A percentile compares a stretch with the other conserved stretches of the same genome.
Conservation (phyloP, 2,797 vertebrate species). For the Protosalanx chinensis region DNA sequence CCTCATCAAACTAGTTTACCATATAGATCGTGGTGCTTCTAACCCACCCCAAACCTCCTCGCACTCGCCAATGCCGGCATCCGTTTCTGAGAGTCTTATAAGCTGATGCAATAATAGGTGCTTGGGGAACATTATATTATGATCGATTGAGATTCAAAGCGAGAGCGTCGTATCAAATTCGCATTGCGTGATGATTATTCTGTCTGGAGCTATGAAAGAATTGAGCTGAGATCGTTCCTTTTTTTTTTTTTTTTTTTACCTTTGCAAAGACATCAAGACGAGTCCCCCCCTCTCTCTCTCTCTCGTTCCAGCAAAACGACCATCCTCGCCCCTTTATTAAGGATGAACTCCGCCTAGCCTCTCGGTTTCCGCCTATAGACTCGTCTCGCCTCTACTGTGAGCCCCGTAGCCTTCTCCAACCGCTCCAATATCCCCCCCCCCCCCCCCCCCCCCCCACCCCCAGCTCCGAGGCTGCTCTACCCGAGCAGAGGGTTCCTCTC, state of each 20-base stretch:
- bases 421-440: constrained; percentile 47
- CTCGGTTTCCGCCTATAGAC: constrained; percentile 19
- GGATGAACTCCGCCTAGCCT: constrained; percentile 53
- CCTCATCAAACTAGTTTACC: not conserved
- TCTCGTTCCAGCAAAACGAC: not conserved
- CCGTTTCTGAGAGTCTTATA: constrained; percentile 45
- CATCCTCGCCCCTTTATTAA: constrained; percentile 59
- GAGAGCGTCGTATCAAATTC: constrained; percentile 55
- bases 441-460: too few relatives aligned
- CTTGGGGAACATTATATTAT: constrained; percentile 43
- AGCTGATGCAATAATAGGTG: constrained; percentile 20
- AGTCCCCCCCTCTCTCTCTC: constrained; percentile 8
- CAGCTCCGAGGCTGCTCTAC: constrained; percentile 48
- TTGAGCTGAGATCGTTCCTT: not conserved
- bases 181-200: constrained; percentile 41
- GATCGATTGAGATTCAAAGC: constrained; percentile 55
- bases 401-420: constrained; percentile 28
- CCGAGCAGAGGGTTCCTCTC: constrained; percentile 51
- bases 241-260: not conserved
- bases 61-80: constrained; percentile 16
- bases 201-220: constrained; percentile 6
- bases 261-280: not conserved
- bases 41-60: not conserved
- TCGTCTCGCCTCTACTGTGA: constrained; percentile 41
- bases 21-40: not conserved